Evolutionary conservation across 2,797 vertebrate genomes (phyloP).

Genomic region (Poecilia gillii): DNA sequence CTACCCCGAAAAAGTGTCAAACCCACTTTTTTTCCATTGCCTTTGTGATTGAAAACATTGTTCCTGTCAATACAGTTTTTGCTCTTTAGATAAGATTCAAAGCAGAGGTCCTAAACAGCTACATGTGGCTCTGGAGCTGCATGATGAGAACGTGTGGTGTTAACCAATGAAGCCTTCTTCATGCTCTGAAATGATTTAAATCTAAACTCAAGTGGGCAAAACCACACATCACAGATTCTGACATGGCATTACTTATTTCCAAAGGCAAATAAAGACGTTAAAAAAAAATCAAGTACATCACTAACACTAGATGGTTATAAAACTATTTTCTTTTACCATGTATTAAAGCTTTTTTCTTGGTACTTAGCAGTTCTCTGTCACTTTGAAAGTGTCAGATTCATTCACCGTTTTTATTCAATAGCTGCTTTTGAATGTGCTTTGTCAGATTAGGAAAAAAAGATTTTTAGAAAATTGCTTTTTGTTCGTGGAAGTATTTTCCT

Average conservation of each 20-base stretch:
- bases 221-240: background rate
- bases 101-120: background rate
- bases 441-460: constrained; percentile 24
- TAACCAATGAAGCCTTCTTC: background rate
- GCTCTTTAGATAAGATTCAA: background rate
- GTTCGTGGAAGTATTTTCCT: background rate
- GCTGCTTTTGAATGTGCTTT: constrained; percentile 25
- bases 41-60: background rate
- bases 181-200: background rate
- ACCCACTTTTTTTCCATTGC: background rate
- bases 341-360: background rate
- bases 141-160: background rate
- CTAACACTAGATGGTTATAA: background rate
- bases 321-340: background rate
- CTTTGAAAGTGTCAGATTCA: background rate
- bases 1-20: background rate
- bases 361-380: background rate
- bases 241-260: background rate
- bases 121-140: background rate
- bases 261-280: background rate
- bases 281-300: background rate
- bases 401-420: background rate
- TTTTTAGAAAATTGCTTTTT: background rate
- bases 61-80: background rate
- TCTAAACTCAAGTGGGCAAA: background rate